These are phyloP conservation scores for Chrysolina oricalcia DNA, from an alignment of 2,888 invertebrate genomes.

Conservation along the genomic window DNA sequence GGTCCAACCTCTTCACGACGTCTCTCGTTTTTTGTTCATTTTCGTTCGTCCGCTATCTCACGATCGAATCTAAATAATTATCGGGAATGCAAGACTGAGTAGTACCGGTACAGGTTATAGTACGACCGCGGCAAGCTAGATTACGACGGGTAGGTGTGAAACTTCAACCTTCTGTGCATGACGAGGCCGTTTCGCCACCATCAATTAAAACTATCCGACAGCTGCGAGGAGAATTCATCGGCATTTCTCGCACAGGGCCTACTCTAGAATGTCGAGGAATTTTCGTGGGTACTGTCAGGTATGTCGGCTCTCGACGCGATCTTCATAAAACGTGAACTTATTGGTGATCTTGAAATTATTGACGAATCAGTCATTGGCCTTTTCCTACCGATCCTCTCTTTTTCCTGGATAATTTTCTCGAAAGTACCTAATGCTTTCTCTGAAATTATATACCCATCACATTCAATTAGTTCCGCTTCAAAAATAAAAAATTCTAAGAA, in stretches of 20 bases:
- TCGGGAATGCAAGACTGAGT: conserved; percentile 41
- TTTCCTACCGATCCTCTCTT: too few species aligned
- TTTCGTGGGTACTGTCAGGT: conserved; percentile 34
- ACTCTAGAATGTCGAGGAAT: conserved; percentile 29
- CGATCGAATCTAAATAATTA: conserved; percentile 41
- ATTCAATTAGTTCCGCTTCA: too few species aligned
- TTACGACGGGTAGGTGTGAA: conserved; percentile 68
- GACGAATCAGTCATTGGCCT: too few species aligned
- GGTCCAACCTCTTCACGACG: conserved; percentile 6
- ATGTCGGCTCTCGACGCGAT: not conserved
- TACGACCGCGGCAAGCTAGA: conserved; percentile 32
- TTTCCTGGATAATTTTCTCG: too few species aligned
- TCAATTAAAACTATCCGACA: conserved; percentile 70
- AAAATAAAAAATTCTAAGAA: too few species aligned
- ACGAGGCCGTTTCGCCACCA: conserved; percentile 68
- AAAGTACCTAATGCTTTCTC: too few species aligned
- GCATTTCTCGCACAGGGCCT: conserved; percentile 19
- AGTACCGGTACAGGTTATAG: conserved; percentile 37
- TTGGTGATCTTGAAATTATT: too few species aligned
- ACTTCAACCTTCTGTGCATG: conserved; percentile 69
- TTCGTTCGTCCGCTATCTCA: conserved; percentile 25
- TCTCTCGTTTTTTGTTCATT: not conserved
- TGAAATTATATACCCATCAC: too few species aligned
- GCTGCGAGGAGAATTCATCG: conserved; percentile 59
- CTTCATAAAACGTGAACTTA: not conserved